A percentile compares a stretch with the other conserved stretches of the same genome.
Conservation (phyloP, 2,888 invertebrate genomes). For the Calameuta idolon region DNA sequence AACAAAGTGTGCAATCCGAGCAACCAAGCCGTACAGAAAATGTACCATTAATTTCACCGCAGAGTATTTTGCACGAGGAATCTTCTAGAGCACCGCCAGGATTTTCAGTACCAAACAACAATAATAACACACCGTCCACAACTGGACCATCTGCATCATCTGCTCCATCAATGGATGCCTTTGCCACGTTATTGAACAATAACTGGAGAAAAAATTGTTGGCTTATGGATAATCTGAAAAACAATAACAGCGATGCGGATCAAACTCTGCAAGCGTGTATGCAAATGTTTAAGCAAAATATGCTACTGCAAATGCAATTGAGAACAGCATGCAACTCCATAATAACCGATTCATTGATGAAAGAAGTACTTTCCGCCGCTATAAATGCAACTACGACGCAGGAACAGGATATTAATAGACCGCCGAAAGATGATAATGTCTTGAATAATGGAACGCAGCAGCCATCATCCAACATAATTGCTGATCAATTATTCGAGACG, state of each 20-base stretch:
- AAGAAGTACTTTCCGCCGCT: not conserved
- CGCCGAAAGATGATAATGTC: not conserved
- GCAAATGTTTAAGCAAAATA: conserved; percentile 3
- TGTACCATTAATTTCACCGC: conserved; percentile 14
- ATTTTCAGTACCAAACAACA: not conserved
- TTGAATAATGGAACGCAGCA: not conserved
- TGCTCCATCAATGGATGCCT: not conserved
- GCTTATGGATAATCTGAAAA: not conserved
- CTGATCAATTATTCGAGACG: not conserved
- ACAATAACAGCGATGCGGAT: not conserved
- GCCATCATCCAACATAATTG: not conserved
- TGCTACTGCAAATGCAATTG: not conserved
- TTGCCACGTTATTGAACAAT: not conserved
- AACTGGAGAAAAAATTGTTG: not conserved
- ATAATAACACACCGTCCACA: not conserved
- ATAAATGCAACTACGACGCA: not conserved
- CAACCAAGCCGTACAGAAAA: not conserved
- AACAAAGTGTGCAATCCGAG: not conserved
- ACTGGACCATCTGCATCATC: not conserved
- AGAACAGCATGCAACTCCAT: not conserved
- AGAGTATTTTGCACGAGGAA: conserved; percentile 12
- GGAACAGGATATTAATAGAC: not conserved
- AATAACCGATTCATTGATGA: not conserved
- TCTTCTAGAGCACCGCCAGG: conserved; percentile 20
- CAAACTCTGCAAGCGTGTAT: not conserved